Conservation (phyloP, 2,113 vertebrate genomes). For the Nestor notabilis region DNA sequence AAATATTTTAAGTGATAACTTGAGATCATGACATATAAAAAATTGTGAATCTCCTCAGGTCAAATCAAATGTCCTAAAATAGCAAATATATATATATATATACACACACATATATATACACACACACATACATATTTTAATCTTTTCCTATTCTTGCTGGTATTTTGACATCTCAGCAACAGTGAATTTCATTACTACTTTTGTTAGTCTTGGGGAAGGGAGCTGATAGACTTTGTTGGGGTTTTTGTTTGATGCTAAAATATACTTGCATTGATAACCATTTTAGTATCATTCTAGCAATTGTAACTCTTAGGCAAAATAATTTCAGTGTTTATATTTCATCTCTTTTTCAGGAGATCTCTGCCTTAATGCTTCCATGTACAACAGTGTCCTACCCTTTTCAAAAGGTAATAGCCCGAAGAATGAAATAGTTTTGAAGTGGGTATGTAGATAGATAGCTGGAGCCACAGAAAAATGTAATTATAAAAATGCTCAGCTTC, state of each 20-base stretch:
- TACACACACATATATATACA: background rate
- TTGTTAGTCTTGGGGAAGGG: fast-evolving
- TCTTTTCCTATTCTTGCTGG: background rate
- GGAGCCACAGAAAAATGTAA: background rate
- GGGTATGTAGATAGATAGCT: background rate
- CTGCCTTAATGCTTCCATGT: background rate
- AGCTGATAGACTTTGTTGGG: background rate
- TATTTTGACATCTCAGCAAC: background rate
- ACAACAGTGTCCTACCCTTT: background rate
- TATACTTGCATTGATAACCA: background rate
- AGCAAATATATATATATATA: background rate
- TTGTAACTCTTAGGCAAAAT: background rate
- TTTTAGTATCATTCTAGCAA: background rate
- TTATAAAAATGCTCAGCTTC: background rate
- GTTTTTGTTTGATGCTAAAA: background rate
- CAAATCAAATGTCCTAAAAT: background rate
- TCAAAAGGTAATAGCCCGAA: background rate
- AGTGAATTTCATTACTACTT: background rate
- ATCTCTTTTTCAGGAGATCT: background rate
- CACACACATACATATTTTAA: background rate
- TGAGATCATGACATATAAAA: background rate
- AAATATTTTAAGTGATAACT: background rate
- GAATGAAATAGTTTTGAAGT: background rate
- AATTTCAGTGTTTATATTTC: background rate
- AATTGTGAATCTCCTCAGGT: background rate